Percentiles rank a stretch among this genome's conserved stretches.
These are phyloP conservation scores for Casuarius casuarius DNA, from an alignment of 2,113 vertebrate genomes.

Conservation along the genomic window DNA sequence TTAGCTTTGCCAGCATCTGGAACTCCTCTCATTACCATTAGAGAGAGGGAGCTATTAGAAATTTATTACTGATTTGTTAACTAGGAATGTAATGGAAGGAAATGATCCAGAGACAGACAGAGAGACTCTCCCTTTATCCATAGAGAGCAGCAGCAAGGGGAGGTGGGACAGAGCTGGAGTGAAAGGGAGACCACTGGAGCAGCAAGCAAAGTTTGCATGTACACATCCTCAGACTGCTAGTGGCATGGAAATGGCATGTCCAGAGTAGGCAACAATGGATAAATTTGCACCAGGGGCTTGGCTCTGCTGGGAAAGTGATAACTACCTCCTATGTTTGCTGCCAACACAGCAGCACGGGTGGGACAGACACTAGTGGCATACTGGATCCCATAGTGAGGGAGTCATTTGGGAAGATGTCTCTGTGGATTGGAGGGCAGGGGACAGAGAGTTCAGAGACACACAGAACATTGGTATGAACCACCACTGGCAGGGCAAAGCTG, in stretches of 20 bases:
- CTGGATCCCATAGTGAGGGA: background rate
- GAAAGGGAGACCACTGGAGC: background rate
- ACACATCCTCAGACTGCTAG: background rate
- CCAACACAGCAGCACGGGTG: background rate
- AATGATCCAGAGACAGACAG: background rate
- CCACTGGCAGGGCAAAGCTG: background rate
- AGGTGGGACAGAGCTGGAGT: background rate
- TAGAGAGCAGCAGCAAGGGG: background rate
- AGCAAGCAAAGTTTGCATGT: fast-evolving
- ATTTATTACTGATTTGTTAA: constrained; percentile 62
- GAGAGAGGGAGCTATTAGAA: constrained; percentile 39
- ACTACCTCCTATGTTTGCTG: background rate
- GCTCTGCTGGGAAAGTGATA: background rate
- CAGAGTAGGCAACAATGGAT: background rate
- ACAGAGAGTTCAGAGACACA: background rate
- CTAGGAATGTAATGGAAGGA: background rate
- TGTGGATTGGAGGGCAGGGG: fast-evolving
- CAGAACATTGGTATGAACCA: background rate
- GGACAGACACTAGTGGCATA: background rate
- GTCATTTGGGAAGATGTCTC: background rate
- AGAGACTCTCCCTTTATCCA: background rate
- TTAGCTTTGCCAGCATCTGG: background rate
- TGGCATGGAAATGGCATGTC: background rate
- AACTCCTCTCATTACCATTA: constrained; percentile 12
- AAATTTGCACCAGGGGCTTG: background rate